A percentile compares a stretch with the other conserved stretches of the same genome.
phyloP scores from a whole-genome alignment of 2,113 vertebrate genomes.

The Halcyon malimbica region DNA sequence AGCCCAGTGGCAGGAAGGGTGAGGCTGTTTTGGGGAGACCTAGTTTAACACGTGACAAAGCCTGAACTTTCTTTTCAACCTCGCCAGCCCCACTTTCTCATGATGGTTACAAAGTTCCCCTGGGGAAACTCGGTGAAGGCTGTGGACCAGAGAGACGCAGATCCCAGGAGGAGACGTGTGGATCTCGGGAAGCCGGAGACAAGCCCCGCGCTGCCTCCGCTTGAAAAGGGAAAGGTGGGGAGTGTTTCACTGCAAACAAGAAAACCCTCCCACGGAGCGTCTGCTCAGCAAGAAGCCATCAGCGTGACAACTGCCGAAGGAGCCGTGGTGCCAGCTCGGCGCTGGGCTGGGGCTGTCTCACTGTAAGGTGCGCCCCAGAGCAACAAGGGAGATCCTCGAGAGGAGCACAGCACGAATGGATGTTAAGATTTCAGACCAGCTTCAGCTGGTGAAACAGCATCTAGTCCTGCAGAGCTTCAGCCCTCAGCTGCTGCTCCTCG shows the following conservation, averaged over 20 bases:
- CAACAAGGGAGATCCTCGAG: neutral
- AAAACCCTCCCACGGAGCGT: slow-evolving; percentile 70
- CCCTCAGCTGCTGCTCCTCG: neutral
- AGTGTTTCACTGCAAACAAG: slow-evolving; percentile 69
- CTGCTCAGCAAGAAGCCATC: slow-evolving; percentile 55
- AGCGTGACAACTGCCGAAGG: slow-evolving; percentile 3
- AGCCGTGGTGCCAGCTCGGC: neutral
- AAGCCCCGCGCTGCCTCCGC: neutral
- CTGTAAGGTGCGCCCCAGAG: neutral
- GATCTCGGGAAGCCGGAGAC: rapidly evolving
- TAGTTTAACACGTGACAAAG: neutral
- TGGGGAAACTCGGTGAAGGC: neutral
- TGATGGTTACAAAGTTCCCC: neutral
- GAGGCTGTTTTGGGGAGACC: neutral
- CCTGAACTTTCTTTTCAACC: neutral
- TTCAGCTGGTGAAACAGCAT: neutral
- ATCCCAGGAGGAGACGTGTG: neutral
- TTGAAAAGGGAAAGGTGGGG: slow-evolving; percentile 65
- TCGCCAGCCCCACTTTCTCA: neutral
- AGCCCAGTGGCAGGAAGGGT: neutral
- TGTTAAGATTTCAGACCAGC: neutral
- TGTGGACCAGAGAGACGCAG: neutral
- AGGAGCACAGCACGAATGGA: neutral
- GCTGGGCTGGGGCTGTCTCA: neutral
- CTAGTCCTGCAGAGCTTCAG: neutral